Conservation (phyloP, 1,140 invertebrate species). For the Aphaenogaster floridana region DNA sequence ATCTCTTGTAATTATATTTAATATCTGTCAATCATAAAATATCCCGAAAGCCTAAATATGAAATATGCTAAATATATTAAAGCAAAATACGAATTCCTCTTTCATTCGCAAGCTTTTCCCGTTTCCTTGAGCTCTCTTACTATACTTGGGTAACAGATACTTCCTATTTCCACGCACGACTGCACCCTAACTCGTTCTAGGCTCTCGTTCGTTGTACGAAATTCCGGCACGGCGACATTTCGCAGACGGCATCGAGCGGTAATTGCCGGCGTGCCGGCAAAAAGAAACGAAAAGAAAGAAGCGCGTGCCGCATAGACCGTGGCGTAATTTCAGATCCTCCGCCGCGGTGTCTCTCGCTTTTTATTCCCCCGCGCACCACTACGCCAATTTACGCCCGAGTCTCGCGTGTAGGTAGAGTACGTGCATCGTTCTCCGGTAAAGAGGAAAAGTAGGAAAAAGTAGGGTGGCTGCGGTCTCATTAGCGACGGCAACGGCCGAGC, state of each 20-base stretch:
- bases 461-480: slow-evolving; percentile 58
- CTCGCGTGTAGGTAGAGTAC: slow-evolving; percentile 29
- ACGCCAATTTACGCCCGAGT: slow-evolving; percentile 33
- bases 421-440: slow-evolving; percentile 7
- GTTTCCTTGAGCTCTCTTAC: background rate
- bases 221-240: slow-evolving; percentile 61
- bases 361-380: slow-evolving; percentile 15
- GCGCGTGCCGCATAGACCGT: slow-evolving; percentile 47
- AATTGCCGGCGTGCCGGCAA: slow-evolving; percentile 45
- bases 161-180: slow-evolving; percentile 50
- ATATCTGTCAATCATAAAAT: background rate
- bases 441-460: slow-evolving; percentile 40
- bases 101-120: background rate
- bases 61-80: slow-evolving; percentile 3
- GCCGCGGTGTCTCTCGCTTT: slow-evolving; percentile 27
- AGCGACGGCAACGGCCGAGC: slow-evolving; percentile 47
- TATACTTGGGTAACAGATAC: slow-evolving; percentile 8
- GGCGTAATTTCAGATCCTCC: slow-evolving; percentile 59
- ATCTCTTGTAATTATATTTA: background rate
- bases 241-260: slow-evolving; percentile 57
- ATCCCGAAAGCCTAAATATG: background rate
- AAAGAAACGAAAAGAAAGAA: slow-evolving; percentile 9
- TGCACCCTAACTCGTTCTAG: slow-evolving; percentile 21
- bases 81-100: background rate
- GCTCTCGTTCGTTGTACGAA: slow-evolving; percentile 39